Evolutionary conservation across 1,140 invertebrate genomes (phyloP), one percentile per base, ranked within the genome.

Genomic region (Diorhabda elongata): DNA sequence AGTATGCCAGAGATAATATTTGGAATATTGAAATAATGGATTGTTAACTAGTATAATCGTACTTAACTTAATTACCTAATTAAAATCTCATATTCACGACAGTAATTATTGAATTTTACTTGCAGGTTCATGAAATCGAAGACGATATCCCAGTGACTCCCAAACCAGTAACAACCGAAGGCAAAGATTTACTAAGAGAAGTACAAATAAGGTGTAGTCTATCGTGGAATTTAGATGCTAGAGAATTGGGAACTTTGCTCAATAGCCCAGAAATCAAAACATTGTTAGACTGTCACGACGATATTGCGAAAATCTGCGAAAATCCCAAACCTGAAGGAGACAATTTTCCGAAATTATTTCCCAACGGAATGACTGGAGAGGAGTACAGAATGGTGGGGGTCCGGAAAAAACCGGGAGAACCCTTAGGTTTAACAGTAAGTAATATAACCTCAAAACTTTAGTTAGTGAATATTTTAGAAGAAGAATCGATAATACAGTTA

Each of bases 301-400:
- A 84, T 61, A 83, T 92, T 60, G 87, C 88, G 5, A 70, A 81
- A 62, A 69, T 68, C 6, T 68, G 57, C 6, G 73, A 72, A 69
- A 74, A 76, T 69, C 67, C 72, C 44, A 72, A 73, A 59, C 69
- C 67, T 7, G 58, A 65, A 44, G 73, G 71, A 68, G 73, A 67
- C 70, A 74, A 74, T 63, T 80, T 70, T 43, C 71, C 77, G 58
- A 78, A 76, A 66, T 69, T 77, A 67, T 75, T 80, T 58, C 76
- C 78, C 67, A 85, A 82, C 82, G 86, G 86, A 71, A 91, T 90
- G 88, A 87, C 87, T 67, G 85, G 87, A 68, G 88, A 90, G 76
- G 85, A 91, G 44, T 88, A 96, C n/a, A 89, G 94, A 81, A 90
- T 98, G 83, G 93, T 98, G 47, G 93, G 95, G 26, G 86, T 98